These are phyloP conservation scores for Cydia splendana DNA, from an alignment of 1,140 invertebrate species.

Conservation along the genomic window DNA sequence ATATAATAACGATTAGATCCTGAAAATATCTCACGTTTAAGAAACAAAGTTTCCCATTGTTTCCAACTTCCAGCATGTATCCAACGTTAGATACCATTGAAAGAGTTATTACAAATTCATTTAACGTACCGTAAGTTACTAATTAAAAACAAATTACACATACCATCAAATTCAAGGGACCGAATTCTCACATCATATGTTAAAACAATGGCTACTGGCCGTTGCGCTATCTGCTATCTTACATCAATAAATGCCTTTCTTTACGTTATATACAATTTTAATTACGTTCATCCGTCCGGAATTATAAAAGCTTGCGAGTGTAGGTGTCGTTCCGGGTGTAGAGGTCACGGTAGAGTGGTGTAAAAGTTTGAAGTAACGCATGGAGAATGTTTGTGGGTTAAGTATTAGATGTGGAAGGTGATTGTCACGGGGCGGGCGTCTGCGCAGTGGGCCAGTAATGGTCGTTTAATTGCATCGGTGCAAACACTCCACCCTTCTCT, in stretches of 20 bases:
- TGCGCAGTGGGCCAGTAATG: constrained; percentile 54
- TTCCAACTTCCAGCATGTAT: neutral
- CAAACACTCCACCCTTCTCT: constrained; percentile 55
- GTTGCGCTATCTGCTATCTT: constrained; percentile 63
- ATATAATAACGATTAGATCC: too few relatives aligned
- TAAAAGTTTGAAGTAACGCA: constrained; percentile 40
- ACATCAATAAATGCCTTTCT: constrained; percentile 71
- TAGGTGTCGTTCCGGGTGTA: constrained; percentile 29
- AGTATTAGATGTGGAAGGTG: constrained; percentile 59
- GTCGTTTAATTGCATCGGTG: constrained; percentile 59
- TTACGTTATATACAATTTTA: constrained; percentile 61
- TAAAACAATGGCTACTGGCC: constrained; percentile 71
- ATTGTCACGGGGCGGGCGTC: constrained; percentile 58
- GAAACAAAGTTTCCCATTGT: neutral
- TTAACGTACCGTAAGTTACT: constrained; percentile 33
- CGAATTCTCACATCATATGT: constrained; percentile 63
- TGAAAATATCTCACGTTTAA: too few relatives aligned
- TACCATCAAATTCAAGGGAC: constrained; percentile 55
- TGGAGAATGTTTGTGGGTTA: constrained; percentile 45
- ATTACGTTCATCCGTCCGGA: constrained; percentile 50
- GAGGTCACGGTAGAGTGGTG: constrained; percentile 36
- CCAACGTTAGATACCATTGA: neutral
- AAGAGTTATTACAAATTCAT: constrained; percentile 27
- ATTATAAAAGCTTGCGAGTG: constrained; percentile 38
- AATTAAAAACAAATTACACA: constrained; percentile 65